Evolutionary conservation across 2,888 invertebrate species (phyloP).

Genomic region (Hermaeophaga mercurialis): DNA sequence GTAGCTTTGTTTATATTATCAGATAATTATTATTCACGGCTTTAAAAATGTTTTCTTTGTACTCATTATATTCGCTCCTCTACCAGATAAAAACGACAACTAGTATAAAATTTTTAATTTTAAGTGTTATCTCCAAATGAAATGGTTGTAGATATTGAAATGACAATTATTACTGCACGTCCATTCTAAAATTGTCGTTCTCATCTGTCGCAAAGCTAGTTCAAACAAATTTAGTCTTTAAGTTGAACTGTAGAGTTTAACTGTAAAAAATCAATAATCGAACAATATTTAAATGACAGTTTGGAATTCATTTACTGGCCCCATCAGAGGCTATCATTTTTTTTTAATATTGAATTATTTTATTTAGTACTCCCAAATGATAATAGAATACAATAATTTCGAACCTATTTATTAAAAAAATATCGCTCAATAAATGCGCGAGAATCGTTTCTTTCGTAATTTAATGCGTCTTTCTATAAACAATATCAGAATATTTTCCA

Average conservation of each 20-base stretch:
- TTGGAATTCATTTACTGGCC: slow-evolving; percentile 4
- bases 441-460: slow-evolving; percentile 3
- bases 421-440: not conserved
- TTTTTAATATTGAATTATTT: not conserved
- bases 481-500: not conserved
- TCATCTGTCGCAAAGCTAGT: not conserved
- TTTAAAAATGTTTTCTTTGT: slow-evolving; percentile 5
- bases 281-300: not conserved
- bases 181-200: not conserved
- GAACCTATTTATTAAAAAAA: slow-evolving; percentile 2
- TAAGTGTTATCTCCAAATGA: not conserved
- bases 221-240: not conserved
- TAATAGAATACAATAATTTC: not conserved
- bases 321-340: not conserved
- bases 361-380: not conserved
- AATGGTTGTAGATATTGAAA: not conserved
- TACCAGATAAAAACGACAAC: not conserved
- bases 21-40: not conserved
- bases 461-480: not conserved
- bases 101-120: not conserved
- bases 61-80: not conserved
- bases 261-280: not conserved
- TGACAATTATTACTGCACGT: not conserved
- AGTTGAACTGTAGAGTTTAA: not conserved
- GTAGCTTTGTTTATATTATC: not conserved